Evolutionary conservation across 30 jellyfish, hydroid and myxozoan species (phyloP).

Genomic region (Haliclystus octoradiatus): DNA sequence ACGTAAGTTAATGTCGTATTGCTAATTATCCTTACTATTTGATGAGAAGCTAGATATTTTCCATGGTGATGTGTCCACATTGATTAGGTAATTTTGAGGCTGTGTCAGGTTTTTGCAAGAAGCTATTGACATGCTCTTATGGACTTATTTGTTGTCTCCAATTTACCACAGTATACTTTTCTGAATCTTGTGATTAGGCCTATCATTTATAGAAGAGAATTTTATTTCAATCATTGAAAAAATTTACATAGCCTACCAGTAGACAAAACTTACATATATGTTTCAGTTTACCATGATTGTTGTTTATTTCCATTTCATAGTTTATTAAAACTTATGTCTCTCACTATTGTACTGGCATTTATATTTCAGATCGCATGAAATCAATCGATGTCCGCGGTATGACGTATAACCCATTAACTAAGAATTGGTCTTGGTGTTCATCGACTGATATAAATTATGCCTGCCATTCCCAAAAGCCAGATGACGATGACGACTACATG

Average conservation of each 20-base stretch:
- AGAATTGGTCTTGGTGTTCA: conserved; percentile 61
- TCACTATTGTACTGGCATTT: no score
- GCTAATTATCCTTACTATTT: background rate
- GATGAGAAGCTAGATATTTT: no score
- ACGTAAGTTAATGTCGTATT: conserved; percentile 18
- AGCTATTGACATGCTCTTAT: no score
- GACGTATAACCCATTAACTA: conserved; percentile 50
- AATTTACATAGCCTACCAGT: background rate
- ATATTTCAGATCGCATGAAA: conserved; percentile 34
- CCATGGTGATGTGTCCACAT: no score
- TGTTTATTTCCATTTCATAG: no score
- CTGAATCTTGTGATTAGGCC: no score
- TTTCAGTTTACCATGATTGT: background rate
- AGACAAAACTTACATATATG: background rate
- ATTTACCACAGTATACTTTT: no score
- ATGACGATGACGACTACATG: background rate
- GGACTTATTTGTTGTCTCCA: no score
- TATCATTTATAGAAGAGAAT: no score
- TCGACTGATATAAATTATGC: conserved; percentile 62
- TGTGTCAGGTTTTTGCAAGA: no score
- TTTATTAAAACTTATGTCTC: no score
- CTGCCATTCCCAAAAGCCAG: conserved; percentile 54
- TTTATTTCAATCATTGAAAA: background rate
- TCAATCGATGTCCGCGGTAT: conserved; percentile 44
- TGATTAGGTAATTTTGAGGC: no score